phyloP scores from a whole-genome alignment of 1,140 invertebrate species.

The Tetramorium alpestre region DNA sequence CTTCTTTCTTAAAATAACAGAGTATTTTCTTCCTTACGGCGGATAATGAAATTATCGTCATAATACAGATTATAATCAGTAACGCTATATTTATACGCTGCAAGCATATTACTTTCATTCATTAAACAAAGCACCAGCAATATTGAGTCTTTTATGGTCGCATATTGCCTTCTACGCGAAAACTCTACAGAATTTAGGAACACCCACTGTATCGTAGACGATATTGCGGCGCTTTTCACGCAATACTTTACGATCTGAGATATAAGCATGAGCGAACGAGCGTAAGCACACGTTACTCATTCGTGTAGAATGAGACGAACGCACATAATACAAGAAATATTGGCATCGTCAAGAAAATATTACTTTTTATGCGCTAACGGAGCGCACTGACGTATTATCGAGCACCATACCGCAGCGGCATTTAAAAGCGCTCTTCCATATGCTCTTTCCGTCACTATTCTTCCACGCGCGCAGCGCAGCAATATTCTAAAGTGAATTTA shows the following conservation, averaged over 20 bases:
- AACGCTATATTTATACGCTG: neutral
- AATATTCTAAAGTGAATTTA: constrained; percentile 29
- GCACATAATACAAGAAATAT: constrained; percentile 3
- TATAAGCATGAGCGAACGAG: constrained; percentile 12
- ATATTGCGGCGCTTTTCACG: neutral
- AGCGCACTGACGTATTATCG: neutral
- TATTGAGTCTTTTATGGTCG: neutral
- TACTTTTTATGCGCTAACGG: neutral
- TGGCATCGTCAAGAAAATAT: neutral
- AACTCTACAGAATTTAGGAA: neutral
- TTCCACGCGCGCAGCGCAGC: neutral
- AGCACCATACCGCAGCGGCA: neutral
- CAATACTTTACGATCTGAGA: neutral
- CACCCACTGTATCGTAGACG: neutral
- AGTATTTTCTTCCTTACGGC: neutral
- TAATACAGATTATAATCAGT: neutral
- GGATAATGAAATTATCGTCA: neutral
- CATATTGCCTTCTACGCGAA: neutral
- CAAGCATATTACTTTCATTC: neutral
- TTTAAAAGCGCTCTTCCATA: neutral
- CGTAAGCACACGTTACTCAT: constrained; percentile 10
- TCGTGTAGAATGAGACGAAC: neutral
- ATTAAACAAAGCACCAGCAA: neutral
- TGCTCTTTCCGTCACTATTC: neutral
- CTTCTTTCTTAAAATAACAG: too few relatives aligned